Percentiles rank a stretch among this genome's conserved stretches.
Conservation (phyloP, 1,140 invertebrate genomes). For the Thaumetopoea pityocampa region DNA sequence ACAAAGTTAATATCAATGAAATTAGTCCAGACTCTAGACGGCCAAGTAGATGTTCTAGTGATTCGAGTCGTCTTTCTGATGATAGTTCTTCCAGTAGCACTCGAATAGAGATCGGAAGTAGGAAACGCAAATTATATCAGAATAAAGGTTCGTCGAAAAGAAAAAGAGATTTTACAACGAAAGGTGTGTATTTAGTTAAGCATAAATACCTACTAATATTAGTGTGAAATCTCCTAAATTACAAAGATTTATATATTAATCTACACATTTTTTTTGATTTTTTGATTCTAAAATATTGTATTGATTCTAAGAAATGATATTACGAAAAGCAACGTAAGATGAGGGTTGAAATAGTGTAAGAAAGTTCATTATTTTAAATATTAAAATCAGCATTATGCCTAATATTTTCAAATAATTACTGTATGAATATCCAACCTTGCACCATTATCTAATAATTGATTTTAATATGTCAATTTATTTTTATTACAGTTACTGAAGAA, state of each 20-base stretch:
- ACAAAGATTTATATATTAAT: too few species aligned
- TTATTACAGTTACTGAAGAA: slow-evolving; percentile 41
- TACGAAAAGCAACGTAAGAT: too few species aligned
- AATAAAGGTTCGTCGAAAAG: slow-evolving; percentile 39
- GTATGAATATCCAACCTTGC: too few species aligned
- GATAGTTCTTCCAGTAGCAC: slow-evolving; percentile 59
- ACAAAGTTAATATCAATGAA: slow-evolving; percentile 36
- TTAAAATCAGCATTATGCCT: too few species aligned
- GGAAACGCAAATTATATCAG: slow-evolving; percentile 52
- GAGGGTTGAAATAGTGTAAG: too few species aligned
- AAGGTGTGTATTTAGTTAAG: slow-evolving; percentile 29
- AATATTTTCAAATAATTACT: too few species aligned
- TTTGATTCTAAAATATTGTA: too few species aligned
- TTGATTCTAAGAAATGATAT: too few species aligned
- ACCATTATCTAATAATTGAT: too few species aligned
- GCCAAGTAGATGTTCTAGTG: slow-evolving; percentile 63
- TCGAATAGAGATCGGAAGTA: slow-evolving; percentile 36
- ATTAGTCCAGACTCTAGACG: slow-evolving; percentile 47
- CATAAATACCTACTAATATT: neutral
- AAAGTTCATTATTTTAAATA: too few species aligned
- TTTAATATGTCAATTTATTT: slow-evolving; percentile 7
- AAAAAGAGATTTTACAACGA: slow-evolving; percentile 34
- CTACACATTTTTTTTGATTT: too few species aligned
- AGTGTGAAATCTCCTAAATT: too few species aligned
- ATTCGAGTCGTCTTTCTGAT: slow-evolving; percentile 61